Evolutionary conservation across 2,888 invertebrate genomes (phyloP).

Genomic region (Cordilura impudica): DNA sequence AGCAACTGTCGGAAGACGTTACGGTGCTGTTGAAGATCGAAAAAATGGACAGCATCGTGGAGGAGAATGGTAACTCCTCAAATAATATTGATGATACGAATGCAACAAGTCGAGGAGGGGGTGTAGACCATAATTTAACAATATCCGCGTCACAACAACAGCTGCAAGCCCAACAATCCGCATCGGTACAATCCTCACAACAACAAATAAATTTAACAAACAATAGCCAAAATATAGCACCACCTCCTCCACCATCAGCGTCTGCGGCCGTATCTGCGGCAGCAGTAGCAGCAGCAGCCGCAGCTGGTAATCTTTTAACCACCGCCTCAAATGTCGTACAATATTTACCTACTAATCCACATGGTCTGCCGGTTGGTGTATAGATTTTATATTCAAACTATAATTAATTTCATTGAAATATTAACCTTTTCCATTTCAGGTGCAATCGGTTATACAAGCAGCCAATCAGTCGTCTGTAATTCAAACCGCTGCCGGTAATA

Average conservation of each 20-base stretch:
- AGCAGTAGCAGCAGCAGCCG: constrained; percentile 57
- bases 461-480: constrained; percentile 97
- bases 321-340: constrained; percentile 89
- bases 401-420: neutral
- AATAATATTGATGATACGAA: constrained; percentile 70
- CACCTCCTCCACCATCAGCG: constrained; percentile 31
- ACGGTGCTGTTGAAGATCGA: constrained; percentile 81
- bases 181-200: constrained; percentile 62
- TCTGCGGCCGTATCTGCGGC: constrained; percentile 19
- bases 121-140: constrained; percentile 65
- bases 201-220: constrained; percentile 70
- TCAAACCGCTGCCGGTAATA: constrained; percentile 93
- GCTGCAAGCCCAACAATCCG: constrained; percentile 34
- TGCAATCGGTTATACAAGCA: constrained; percentile 95
- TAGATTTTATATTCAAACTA: neutral
- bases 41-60: constrained; percentile 93
- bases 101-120: constrained; percentile 56
- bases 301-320: constrained; percentile 78
- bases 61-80: constrained; percentile 87
- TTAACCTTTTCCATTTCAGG: constrained; percentile 35
- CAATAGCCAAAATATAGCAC: constrained; percentile 46
- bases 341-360: constrained; percentile 83
- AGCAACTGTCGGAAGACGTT: constrained; percentile 79
- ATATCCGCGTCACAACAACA: constrained; percentile 64
- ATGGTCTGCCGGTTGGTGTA: constrained; percentile 83